These are phyloP conservation scores for Petrocephalus schoutedeni DNA, from an alignment of 2,797 vertebrate species.

Conservation along the genomic window DNA sequence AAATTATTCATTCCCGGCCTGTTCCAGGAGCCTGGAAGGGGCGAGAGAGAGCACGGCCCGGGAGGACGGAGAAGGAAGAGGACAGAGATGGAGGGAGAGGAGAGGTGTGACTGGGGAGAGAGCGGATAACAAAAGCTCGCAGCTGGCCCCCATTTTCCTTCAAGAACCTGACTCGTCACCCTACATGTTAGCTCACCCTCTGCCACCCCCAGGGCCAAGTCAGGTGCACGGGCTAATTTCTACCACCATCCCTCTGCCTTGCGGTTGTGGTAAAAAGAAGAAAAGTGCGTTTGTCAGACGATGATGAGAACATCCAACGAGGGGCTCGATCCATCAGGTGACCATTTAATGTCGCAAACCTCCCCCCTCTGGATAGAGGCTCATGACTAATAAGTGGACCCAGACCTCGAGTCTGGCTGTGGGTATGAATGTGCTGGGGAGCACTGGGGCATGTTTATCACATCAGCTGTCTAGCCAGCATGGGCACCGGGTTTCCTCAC, in stretches of 20 bases:
- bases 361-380: not conserved
- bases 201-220: not conserved
- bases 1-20: constrained; percentile 5
- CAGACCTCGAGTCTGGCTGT: not conserved
- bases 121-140: not conserved
- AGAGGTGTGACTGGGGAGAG: not conserved
- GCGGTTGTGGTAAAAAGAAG: not conserved
- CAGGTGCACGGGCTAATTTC: not conserved
- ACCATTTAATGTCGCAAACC: not conserved
- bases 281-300: not conserved
- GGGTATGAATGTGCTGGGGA: not conserved
- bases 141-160: not conserved
- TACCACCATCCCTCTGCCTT: not conserved
- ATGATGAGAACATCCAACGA: not conserved
- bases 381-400: not conserved
- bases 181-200: not conserved
- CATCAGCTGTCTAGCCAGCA: not conserved
- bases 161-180: not conserved
- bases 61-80: not conserved
- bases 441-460: not conserved
- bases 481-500: not conserved
- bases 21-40: not conserved
- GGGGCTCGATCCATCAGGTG: not conserved
- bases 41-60: not conserved
- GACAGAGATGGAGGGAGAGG: not conserved